phyloP scores from a whole-genome alignment of 2,113 vertebrate species.

The Sinosuthora webbiana region DNA sequence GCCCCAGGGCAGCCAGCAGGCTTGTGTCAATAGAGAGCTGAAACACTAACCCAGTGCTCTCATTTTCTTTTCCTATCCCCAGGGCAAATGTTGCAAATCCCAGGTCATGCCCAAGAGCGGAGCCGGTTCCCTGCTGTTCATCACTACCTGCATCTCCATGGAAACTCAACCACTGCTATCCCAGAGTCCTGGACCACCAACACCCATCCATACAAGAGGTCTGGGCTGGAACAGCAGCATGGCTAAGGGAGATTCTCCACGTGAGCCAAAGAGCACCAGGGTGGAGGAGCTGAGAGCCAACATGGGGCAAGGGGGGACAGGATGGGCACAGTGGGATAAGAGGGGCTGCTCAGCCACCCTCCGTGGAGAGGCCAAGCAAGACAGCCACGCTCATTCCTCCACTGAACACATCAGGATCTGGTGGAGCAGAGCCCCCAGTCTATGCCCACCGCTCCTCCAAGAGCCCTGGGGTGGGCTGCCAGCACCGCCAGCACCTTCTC shows the following conservation, averaged over 20 bases:
- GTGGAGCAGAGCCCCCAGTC: accelerated
- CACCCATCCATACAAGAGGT: neutral
- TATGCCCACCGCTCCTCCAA: accelerated
- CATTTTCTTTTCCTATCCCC: neutral
- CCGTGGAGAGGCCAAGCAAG: neutral
- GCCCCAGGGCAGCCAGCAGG: neutral
- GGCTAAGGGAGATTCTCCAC: neutral
- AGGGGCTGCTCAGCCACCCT: neutral
- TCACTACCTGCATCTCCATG: neutral
- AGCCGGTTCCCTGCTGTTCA: neutral
- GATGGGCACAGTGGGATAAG: neutral
- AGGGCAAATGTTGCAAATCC: neutral
- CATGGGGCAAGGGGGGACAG: neutral
- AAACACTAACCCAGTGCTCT: neutral
- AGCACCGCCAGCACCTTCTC: neutral
- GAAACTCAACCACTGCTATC: neutral
- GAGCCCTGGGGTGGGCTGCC: neutral
- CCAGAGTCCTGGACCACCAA: neutral
- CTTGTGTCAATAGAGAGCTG: conserved; percentile 7
- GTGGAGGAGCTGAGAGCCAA: neutral
- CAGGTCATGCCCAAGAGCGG: neutral
- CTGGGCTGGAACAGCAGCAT: neutral
- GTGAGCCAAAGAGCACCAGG: neutral
- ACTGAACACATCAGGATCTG: neutral
- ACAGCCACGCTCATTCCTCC: neutral